These are phyloP conservation scores for Caenorhabditis sp. DNA, from an alignment of 2,888 invertebrate species.

Conservation along the genomic window DNA sequence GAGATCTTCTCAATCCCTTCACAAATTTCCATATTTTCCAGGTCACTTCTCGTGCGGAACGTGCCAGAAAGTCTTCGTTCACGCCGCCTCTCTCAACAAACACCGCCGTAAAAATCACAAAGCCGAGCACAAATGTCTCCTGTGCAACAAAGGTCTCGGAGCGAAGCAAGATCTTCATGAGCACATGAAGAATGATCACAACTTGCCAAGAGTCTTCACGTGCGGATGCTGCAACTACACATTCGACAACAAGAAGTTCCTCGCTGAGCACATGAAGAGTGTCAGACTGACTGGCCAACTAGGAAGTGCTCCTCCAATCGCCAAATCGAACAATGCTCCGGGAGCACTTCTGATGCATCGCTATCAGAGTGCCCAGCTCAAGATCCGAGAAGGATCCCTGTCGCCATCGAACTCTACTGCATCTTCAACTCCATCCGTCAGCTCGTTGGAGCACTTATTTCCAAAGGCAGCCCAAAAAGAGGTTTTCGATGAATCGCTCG, in stretches of 20 bases:
- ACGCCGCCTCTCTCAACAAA: constrained; percentile 12
- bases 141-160: neutral
- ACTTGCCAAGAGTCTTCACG: neutral
- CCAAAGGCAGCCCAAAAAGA: too few species aligned
- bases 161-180: neutral
- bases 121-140: neutral
- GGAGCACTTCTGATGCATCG: neutral
- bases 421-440: too few species aligned
- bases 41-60: neutral
- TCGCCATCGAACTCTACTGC: too few species aligned
- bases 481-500: too few species aligned
- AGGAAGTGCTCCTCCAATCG: neutral
- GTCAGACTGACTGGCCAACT: neutral
- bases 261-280: neutral
- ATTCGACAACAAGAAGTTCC: constrained; percentile 9
- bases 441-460: too few species aligned
- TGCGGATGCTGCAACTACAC: constrained; percentile 31
- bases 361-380: too few species aligned
- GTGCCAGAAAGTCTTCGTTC: neutral
- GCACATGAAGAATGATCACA: constrained; percentile 16
- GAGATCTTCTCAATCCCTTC: too few species aligned
- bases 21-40: neutral
- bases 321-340: neutral
- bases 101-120: neutral
- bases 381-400: too few species aligned